phyloP scores from a whole-genome alignment of 2,797 vertebrate genomes.

The Cirrhinus mrigala region DNA sequence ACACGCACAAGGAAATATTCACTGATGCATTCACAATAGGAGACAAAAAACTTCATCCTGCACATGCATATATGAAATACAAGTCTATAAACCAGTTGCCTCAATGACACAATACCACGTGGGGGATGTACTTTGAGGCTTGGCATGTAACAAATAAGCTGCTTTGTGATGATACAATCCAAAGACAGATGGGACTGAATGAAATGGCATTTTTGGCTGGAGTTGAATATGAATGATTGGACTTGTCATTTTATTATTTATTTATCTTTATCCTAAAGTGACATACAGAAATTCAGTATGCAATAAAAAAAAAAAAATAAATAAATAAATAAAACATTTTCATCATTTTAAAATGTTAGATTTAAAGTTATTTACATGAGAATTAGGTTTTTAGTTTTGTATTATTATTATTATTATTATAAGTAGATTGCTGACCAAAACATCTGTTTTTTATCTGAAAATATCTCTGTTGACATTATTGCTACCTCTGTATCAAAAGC shows the following conservation, averaged over 20 bases:
- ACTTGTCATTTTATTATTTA: not conserved
- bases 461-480: not conserved
- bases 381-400: not conserved
- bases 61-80: not conserved
- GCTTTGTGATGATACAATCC: conserved; percentile 28
- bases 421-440: conserved; percentile 4
- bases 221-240: conserved; percentile 15
- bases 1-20: not conserved
- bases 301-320: not conserved
- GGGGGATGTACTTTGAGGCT: not conserved
- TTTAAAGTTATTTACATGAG: not conserved
- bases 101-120: conserved; percentile 13
- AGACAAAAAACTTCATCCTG: conserved; percentile 2
- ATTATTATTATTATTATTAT: not conserved
- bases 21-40: conserved; percentile 19
- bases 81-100: not conserved
- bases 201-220: conserved; percentile 26
- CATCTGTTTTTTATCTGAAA: not conserved
- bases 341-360: not conserved
- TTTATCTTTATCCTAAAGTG: not conserved
- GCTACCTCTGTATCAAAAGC: not conserved
- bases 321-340: not conserved
- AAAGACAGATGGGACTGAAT: conserved; percentile 27
- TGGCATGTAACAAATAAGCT: conserved; percentile 26
- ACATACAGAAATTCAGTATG: not conserved